Percentiles rank a stretch among this genome's conserved stretches.
Conservation (phyloP, 2,888 invertebrate species). For the Spicauda simplicius region DNA sequence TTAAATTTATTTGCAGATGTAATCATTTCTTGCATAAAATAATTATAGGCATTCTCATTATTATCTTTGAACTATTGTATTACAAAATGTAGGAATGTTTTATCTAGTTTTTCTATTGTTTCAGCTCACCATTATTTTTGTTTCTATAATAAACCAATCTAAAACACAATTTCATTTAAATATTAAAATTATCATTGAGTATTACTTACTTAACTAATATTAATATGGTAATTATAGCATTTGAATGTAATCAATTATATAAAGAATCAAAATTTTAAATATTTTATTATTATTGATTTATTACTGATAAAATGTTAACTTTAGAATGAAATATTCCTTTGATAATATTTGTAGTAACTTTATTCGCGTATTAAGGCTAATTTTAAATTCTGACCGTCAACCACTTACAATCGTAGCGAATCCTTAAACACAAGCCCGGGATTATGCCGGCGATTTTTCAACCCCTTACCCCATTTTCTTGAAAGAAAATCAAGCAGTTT, state of each 20-base stretch:
- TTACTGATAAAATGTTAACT: too few species aligned
- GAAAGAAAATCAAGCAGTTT: slow-evolving; percentile 61
- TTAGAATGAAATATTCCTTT: neutral
- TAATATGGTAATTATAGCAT: too few species aligned
- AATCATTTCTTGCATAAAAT: neutral
- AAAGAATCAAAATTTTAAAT: too few species aligned
- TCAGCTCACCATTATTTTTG: too few species aligned
- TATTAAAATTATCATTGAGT: too few species aligned
- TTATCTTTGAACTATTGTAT: neutral
- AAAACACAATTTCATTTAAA: too few species aligned
- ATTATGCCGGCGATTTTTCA: slow-evolving; percentile 44
- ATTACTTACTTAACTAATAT: too few species aligned
- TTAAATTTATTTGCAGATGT: neutral
- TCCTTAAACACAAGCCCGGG: slow-evolving; percentile 26
- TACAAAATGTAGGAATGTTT: neutral
- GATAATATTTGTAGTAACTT: neutral
- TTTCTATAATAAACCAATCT: too few species aligned
- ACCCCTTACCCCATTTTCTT: slow-evolving; percentile 45
- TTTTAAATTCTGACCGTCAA: slow-evolving; percentile 11
- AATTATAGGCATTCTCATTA: neutral
- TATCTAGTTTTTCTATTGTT: too few species aligned
- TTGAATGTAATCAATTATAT: too few species aligned
- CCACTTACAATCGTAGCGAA: slow-evolving; percentile 25
- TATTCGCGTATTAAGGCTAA: slow-evolving; percentile 14
- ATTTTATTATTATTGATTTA: too few species aligned